A percentile compares a stretch with the other conserved stretches of the same genome.
phyloP scores from a whole-genome alignment of 2,113 vertebrate species.

The Emydocephalus ijimae region DNA sequence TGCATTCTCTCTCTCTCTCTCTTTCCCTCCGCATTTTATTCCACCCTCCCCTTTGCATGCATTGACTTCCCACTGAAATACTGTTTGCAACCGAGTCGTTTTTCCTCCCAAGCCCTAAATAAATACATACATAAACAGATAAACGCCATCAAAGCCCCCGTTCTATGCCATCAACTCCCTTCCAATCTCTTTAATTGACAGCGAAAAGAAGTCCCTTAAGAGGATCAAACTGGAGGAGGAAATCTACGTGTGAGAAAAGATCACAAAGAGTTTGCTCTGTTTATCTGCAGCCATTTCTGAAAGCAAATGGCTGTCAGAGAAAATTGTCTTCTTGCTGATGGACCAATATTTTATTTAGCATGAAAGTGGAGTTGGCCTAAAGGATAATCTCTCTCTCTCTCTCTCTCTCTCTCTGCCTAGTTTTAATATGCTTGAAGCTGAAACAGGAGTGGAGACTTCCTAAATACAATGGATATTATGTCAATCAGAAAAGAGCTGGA shows the following conservation, averaged over 20 bases:
- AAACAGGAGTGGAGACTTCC: neutral
- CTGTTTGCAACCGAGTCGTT: neutral
- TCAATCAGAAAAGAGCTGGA: no score
- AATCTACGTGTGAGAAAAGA: neutral
- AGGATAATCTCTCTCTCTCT: no score
- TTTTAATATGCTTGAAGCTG: neutral
- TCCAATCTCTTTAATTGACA: neutral
- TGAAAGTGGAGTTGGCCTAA: neutral
- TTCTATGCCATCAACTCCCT: neutral
- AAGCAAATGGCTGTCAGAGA: neutral
- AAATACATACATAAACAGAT: neutral
- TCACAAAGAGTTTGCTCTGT: neutral
- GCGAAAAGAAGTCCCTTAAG: neutral
- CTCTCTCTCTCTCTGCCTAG: neutral
- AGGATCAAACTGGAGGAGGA: neutral
- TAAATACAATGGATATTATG: neutral
- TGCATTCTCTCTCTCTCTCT: neutral
- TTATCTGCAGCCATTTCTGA: neutral
- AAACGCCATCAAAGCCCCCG: neutral
- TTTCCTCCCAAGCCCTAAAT: neutral
- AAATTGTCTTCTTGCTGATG: neutral
- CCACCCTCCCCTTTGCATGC: neutral
- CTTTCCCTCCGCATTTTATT: neutral
- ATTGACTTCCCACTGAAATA: neutral
- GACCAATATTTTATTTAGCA: neutral